Evolutionary conservation across 2,113 vertebrate species (phyloP).

Genomic region (Daubentonia madagascariensis): DNA sequence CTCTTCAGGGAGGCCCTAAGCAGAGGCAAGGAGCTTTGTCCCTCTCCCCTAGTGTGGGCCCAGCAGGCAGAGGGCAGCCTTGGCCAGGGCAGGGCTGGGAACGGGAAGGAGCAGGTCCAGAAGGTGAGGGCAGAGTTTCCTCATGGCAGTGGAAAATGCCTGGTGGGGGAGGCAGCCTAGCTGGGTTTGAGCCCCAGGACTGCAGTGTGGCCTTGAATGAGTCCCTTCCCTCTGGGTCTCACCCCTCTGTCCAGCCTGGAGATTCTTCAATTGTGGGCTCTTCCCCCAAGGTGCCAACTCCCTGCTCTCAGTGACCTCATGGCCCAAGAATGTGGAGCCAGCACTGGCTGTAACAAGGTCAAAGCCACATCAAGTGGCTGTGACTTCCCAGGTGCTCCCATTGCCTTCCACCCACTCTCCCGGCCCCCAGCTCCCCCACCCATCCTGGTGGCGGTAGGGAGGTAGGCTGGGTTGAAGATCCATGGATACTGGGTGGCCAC

Average conservation of each 20-base stretch:
- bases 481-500: neutral
- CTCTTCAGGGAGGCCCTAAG: neutral
- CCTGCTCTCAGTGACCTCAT: constrained; percentile 23
- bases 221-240: neutral
- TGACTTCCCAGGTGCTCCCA: neutral
- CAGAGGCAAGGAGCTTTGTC: neutral
- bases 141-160: neutral
- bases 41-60: neutral
- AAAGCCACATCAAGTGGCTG: neutral
- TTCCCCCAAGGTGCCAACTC: neutral
- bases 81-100: neutral
- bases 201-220: neutral
- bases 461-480: neutral
- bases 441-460: neutral
- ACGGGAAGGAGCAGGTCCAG: neutral
- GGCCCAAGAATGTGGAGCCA: constrained; percentile 29
- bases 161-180: neutral
- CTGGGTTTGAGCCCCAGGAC: neutral
- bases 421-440: neutral
- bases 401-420: neutral
- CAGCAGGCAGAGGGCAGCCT: neutral
- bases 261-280: neutral
- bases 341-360: neutral
- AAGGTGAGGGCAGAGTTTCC: neutral
- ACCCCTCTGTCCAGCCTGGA: neutral